These are phyloP conservation scores for Seriola rivoliana DNA, from an alignment of 2,113 vertebrate genomes.

Conservation along the genomic window DNA sequence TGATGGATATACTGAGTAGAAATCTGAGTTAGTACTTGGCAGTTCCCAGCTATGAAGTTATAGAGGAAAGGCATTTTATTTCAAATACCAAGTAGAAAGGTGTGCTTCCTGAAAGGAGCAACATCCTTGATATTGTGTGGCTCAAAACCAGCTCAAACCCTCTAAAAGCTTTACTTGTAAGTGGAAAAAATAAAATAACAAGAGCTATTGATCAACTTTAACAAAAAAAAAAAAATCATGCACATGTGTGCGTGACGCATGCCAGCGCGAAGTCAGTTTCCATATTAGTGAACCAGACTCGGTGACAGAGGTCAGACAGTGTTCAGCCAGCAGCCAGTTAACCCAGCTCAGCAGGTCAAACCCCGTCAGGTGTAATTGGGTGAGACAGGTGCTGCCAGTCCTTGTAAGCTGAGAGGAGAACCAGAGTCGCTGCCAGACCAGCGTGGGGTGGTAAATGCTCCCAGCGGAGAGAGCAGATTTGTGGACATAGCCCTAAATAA, in stretches of 20 bases:
- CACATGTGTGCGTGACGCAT: conserved; percentile 12
- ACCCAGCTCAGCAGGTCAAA: conserved; percentile 69
- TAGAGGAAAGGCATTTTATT: background rate
- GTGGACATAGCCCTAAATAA: conserved; percentile 66
- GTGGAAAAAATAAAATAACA: background rate
- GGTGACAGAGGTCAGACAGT: conserved; percentile 65
- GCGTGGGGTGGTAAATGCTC: conserved; percentile 74
- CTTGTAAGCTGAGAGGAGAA: conserved; percentile 76
- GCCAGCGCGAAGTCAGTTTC: conserved; percentile 37
- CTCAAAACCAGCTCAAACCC: background rate
- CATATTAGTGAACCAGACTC: conserved; percentile 56
- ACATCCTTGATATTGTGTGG: background rate
- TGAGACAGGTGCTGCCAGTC: conserved; percentile 78
- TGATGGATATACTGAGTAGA: background rate
- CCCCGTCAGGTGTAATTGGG: conserved; percentile 79
- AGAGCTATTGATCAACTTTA: conserved; percentile 8
- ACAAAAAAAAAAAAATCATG: background rate
- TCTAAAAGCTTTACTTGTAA: background rate
- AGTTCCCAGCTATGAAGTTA: background rate
- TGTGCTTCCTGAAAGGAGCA: background rate
- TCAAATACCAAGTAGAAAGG: background rate
- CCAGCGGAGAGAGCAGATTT: conserved; percentile 66
- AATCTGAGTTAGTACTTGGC: background rate
- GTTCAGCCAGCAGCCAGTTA: conserved; percentile 68
- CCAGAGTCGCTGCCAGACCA: conserved; percentile 75